These are phyloP conservation scores for Reticulitermes lucifugus DNA, from an alignment of 2,888 invertebrate genomes.

Conservation along the genomic window DNA sequence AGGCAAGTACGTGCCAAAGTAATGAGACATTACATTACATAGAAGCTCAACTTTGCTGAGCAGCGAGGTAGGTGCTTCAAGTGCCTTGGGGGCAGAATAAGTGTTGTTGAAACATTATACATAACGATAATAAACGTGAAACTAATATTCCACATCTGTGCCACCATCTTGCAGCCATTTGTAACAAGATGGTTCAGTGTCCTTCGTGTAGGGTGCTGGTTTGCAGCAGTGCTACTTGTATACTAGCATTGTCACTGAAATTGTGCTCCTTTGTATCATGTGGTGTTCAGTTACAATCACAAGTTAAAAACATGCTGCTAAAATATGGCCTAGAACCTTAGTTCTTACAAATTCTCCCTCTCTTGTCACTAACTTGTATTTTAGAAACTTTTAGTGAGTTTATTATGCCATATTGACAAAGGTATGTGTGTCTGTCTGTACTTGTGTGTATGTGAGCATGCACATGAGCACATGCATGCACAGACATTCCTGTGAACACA, in stretches of 20 bases:
- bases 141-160: background rate
- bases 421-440: no score
- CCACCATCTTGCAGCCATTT: background rate
- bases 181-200: background rate
- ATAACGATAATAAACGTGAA: background rate
- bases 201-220: background rate
- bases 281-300: background rate
- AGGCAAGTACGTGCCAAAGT: conserved; percentile 62
- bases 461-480: no score
- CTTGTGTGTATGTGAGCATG: no score
- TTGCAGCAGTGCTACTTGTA: background rate
- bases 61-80: conserved; percentile 26
- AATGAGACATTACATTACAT: background rate
- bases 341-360: no score
- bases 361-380: no score
- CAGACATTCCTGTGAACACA: no score
- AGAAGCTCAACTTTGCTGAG: background rate
- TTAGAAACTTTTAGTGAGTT: no score
- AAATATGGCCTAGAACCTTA: no score
- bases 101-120: background rate
- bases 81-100: conserved; percentile 19
- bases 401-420: no score
- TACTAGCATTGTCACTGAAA: background rate
- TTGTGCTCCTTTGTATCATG: background rate
- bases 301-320: background rate